These are phyloP conservation scores for Stomatorhinus walkeri DNA, from an alignment of 2,797 vertebrate species.

Conservation along the genomic window DNA sequence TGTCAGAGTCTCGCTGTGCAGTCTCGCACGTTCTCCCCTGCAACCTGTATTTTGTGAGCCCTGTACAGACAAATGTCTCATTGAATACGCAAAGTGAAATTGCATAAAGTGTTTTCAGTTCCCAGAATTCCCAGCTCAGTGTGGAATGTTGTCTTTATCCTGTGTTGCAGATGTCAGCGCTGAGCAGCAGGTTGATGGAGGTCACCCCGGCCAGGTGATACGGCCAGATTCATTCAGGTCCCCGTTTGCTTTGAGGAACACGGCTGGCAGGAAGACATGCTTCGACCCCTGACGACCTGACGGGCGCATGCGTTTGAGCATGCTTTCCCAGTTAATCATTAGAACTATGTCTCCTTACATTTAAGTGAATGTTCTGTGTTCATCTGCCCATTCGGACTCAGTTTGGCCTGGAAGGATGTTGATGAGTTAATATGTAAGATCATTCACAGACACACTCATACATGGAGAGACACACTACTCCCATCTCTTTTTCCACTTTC, in stretches of 20 bases:
- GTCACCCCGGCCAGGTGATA: not conserved
- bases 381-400: not conserved
- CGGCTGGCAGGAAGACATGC: not conserved
- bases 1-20: not conserved
- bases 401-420: not conserved
- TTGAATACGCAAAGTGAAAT: not conserved
- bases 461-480: not conserved
- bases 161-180: not conserved
- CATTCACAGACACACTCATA: not conserved
- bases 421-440: not conserved
- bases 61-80: not conserved
- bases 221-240: not conserved
- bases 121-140: not conserved
- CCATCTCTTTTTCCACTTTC: not conserved
- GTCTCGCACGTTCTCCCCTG: not conserved
- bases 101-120: not conserved
- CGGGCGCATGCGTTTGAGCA: not conserved
- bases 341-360: conserved; percentile 4
- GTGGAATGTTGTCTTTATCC: not conserved
- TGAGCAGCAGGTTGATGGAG: not conserved
- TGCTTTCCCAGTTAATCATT: not conserved
- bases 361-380: not conserved
- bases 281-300: not conserved
- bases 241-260: not conserved
- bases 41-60: not conserved